Conservation (phyloP, 1,140 invertebrate species). For the Bradysia coprophila region DNA sequence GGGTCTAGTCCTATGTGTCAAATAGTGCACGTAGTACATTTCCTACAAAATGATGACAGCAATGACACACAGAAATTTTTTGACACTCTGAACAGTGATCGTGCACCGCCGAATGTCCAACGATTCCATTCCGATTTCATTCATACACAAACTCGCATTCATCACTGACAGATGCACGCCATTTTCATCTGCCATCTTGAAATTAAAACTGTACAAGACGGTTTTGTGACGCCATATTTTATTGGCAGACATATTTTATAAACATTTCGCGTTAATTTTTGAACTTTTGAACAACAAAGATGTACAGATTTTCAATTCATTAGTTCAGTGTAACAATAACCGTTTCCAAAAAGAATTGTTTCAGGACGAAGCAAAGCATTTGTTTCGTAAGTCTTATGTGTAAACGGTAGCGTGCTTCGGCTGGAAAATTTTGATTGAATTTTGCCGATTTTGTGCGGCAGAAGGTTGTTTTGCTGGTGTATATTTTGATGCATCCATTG, state of each 20-base stretch:
- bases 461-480: no score
- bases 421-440: background rate
- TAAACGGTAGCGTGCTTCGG: background rate
- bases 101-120: no score
- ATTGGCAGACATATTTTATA: slow-evolving; percentile 2
- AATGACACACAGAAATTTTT: no score
- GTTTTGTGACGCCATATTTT: slow-evolving; percentile 1
- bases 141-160: background rate
- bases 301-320: background rate
- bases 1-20: no score
- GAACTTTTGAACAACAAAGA: background rate
- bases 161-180: background rate
- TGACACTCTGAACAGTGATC: no score
- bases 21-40: no score
- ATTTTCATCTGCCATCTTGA: background rate
- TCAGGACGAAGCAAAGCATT: background rate
- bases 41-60: no score
- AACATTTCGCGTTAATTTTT: slow-evolving; percentile 3
- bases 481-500: no score
- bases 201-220: background rate
- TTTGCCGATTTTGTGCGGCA: background rate
- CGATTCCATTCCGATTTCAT: background rate
- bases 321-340: background rate
- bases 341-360: background rate
- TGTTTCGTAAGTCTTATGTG: background rate